Conservation (phyloP, 2,888 invertebrate species). For the Noctua fimbriata region DNA sequence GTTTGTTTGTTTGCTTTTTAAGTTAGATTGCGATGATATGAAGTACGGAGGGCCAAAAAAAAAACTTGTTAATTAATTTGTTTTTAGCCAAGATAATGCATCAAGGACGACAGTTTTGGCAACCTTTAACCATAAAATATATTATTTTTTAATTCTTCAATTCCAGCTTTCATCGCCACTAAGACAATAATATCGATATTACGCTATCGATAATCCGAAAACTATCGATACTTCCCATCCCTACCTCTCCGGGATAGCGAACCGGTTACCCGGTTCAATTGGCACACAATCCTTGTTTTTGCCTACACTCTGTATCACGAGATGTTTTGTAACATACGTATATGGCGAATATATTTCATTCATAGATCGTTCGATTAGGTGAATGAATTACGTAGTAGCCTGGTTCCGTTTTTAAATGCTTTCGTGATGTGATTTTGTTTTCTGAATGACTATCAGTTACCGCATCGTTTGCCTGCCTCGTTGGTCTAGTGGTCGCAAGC, state of each 20-base stretch:
- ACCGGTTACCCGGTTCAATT: conserved; percentile 85
- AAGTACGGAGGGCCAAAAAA: conserved; percentile 5
- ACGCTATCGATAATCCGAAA: conserved; percentile 24
- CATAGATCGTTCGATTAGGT: conserved; percentile 59
- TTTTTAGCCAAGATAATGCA: not conserved
- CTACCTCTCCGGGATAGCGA: conserved; percentile 75
- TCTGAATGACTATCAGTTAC: not conserved
- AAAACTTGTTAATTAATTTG: not conserved
- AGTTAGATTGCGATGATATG: not conserved
- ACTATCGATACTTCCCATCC: conserved; percentile 64
- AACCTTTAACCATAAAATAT: not conserved
- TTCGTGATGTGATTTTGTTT: not conserved
- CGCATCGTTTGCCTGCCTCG: too few relatives aligned
- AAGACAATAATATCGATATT: conserved; percentile 5
- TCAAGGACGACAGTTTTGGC: not conserved
- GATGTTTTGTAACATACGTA: conserved; percentile 62
- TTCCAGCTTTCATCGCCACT: too few relatives aligned
- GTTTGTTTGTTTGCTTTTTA: not conserved
- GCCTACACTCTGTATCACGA: conserved; percentile 53
- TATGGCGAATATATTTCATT: conserved; percentile 70
- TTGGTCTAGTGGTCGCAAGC: too few relatives aligned
- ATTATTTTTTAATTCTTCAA: too few relatives aligned
- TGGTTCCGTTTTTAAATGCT: conserved; percentile 29
- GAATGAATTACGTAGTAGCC: conserved; percentile 50
- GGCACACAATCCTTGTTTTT: conserved; percentile 80